A percentile compares a stretch with the other conserved stretches of the same genome.
Evolutionary conservation across 2,797 vertebrate species (phyloP).

Genomic region (Peromyscus attwateri): DNA sequence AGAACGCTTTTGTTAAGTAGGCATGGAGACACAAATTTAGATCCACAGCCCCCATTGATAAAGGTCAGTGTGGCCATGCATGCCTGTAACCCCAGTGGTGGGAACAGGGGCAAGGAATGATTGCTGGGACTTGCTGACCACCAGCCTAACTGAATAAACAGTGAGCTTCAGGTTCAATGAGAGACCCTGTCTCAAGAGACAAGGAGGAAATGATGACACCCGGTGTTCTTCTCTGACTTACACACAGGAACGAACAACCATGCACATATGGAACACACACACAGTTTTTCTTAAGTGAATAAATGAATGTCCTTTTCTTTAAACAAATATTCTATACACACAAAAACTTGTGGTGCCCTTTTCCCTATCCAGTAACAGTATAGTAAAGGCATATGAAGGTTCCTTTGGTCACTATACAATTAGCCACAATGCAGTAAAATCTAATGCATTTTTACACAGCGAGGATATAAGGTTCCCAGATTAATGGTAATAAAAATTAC

Average conservation of each 20-base stretch:
- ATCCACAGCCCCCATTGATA: not conserved
- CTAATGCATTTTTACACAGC: conserved; percentile 28
- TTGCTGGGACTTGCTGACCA: not conserved
- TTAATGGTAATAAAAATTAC: conserved; percentile 42
- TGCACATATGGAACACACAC: not conserved
- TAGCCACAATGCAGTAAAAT: conserved; percentile 11
- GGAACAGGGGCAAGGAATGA: not conserved
- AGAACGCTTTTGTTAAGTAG: not conserved
- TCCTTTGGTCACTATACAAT: conserved; percentile 38
- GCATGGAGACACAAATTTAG: not conserved
- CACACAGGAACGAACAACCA: not conserved
- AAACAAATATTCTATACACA: not conserved
- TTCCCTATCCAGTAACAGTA: conserved; percentile 25
- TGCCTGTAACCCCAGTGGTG: not conserved
- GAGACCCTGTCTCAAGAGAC: not conserved
- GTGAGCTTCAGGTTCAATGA: not conserved
- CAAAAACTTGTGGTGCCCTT: not conserved
- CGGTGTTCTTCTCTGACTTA: not conserved
- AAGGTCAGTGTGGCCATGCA: not conserved
- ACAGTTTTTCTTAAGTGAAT: not conserved
- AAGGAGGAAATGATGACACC: not conserved
- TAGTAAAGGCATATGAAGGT: not conserved
- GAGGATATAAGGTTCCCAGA: not conserved
- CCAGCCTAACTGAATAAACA: not conserved
- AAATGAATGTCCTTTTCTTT: not conserved